Evolutionary conservation across 30 jellyfish, hydroid and myxozoan species (phyloP).

Genomic region (Nemopilema nomurai): DNA sequence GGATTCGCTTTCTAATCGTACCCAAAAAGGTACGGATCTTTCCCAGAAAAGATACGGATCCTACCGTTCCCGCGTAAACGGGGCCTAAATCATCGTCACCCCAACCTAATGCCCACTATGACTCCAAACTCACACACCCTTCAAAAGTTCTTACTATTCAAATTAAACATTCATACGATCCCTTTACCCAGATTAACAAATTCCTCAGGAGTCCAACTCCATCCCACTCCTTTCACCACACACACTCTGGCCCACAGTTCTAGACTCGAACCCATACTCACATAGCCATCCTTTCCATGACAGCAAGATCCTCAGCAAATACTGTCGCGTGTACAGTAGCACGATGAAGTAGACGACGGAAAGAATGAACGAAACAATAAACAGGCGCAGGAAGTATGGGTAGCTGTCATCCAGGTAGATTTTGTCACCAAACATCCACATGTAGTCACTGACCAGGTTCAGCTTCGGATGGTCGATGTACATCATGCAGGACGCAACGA

Average conservation of each 20-base stretch:
- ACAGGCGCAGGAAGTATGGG: conserved; percentile 78
- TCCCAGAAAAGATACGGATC: no score
- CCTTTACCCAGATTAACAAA: background rate
- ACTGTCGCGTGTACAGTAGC: conserved; percentile 85
- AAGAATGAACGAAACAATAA: conserved; percentile 59
- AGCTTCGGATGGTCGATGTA: conserved; percentile 92
- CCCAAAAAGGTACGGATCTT: no score
- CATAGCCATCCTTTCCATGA: conserved; percentile 95
- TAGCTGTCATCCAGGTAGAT: conserved; percentile 79
- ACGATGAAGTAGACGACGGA: conserved; percentile 84
- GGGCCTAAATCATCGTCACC: no score
- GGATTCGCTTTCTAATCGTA: no score
- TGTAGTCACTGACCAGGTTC: conserved; percentile 62
- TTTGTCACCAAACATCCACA: conserved; percentile 84
- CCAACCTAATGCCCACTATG: no score
- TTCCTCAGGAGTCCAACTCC: background rate
- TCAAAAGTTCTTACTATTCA: no score
- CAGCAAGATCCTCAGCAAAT: conserved; percentile 74
- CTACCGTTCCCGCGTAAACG: no score
- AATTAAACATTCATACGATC: no score
- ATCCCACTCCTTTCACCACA: background rate
- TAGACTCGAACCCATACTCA: conserved; percentile 37
- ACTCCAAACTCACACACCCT: no score
- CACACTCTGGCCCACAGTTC: background rate
- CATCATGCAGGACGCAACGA: conserved; percentile 66